phyloP scores from a whole-genome alignment of 2,113 vertebrate genomes.

The Pipra filicauda region DNA sequence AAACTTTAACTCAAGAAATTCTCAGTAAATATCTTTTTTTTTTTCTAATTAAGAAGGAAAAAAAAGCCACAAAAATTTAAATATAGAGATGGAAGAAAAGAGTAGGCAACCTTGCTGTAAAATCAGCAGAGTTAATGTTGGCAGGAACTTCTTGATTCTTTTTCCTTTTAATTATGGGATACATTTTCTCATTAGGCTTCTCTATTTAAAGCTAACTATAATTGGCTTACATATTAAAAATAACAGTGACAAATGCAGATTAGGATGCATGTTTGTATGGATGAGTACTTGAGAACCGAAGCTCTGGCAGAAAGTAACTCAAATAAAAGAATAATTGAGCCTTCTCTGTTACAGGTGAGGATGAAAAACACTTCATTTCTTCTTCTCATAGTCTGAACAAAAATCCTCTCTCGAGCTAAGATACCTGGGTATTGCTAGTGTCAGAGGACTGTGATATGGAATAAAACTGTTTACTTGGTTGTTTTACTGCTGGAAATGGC shows the following conservation, averaged over 20 bases:
- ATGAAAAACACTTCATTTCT: background rate
- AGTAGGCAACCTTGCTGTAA: background rate
- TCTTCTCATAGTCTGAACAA: background rate
- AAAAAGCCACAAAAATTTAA: background rate
- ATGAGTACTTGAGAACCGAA: constrained; percentile 25
- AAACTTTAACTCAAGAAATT: constrained; percentile 12
- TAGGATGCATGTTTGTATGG: constrained; percentile 4
- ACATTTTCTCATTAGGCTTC: constrained; percentile 69
- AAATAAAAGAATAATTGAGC: background rate
- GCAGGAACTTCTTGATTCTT: constrained; percentile 62
- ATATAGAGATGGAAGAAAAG: constrained; percentile 20
- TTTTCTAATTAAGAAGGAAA: background rate
- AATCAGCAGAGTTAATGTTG: constrained; percentile 55
- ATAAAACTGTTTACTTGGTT: background rate
- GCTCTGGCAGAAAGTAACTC: background rate
- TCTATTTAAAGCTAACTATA: constrained; percentile 68
- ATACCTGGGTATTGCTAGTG: background rate
- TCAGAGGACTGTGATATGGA: background rate
- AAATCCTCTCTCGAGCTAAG: background rate
- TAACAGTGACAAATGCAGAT: constrained; percentile 44
- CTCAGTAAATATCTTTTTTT: background rate
- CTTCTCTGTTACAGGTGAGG: background rate
- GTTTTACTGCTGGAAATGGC: background rate
- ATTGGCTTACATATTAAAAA: constrained; percentile 67
- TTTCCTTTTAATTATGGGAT: constrained; percentile 63